Percentiles rank a stretch among this genome's conserved stretches.
Conservation (phyloP, 2,797 vertebrate genomes). For the Acanthurus lineatus region DNA sequence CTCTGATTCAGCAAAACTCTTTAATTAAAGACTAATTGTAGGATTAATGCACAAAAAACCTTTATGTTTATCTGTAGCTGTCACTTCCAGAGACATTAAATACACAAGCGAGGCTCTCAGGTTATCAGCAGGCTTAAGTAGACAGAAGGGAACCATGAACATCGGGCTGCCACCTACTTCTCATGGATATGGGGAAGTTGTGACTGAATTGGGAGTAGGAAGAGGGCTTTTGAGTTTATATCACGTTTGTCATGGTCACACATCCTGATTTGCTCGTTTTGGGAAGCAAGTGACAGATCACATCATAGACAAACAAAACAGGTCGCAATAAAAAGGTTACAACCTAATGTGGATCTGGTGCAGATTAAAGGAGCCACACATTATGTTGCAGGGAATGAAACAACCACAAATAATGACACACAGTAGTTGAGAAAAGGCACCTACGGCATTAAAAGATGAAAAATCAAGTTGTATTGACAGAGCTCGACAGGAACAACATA, state of each 20-base stretch:
- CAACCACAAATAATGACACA: neutral
- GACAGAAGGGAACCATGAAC: slow-evolving; percentile 82
- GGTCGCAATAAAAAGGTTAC: slow-evolving; percentile 51
- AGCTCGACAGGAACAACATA: slow-evolving; percentile 28
- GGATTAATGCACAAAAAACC: neutral
- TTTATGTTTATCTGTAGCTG: slow-evolving; percentile 10
- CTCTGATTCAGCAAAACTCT: slow-evolving; percentile 5
- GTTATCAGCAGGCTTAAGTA: slow-evolving; percentile 41
- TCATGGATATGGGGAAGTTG: slow-evolving; percentile 90
- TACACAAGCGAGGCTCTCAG: slow-evolving; percentile 19
- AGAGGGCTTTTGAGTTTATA: slow-evolving; percentile 85
- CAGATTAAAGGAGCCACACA: neutral
- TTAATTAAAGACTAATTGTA: neutral
- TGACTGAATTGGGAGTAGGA: slow-evolving; percentile 87
- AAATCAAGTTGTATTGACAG: neutral
- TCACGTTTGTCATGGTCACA: slow-evolving; percentile 84
- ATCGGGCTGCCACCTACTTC: slow-evolving; percentile 72
- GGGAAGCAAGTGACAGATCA: slow-evolving; percentile 83
- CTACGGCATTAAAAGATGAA: slow-evolving; percentile 4
- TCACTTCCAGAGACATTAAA: slow-evolving; percentile 31
- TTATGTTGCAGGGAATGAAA: slow-evolving; percentile 15
- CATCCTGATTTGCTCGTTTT: slow-evolving; percentile 88
- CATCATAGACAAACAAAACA: slow-evolving; percentile 75
- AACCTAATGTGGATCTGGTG: slow-evolving; percentile 22
- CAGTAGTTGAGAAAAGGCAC: neutral